These are phyloP conservation scores for Australoheros facetus DNA, from an alignment of 2,797 vertebrate genomes.

Conservation along the genomic window DNA sequence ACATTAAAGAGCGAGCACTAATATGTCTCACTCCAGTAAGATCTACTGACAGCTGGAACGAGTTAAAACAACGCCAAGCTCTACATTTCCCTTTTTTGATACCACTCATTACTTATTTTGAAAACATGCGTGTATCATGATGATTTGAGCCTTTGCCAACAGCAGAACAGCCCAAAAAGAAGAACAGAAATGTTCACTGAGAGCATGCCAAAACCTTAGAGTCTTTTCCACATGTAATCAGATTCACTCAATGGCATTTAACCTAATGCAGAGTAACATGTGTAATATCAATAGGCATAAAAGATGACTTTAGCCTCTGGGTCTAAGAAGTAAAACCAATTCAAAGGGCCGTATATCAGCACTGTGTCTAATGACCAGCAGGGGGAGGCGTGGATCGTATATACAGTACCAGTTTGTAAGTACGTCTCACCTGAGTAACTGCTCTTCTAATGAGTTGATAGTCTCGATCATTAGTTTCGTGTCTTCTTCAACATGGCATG, in stretches of 20 bases:
- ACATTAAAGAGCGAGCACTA: neutral
- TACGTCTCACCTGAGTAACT: neutral
- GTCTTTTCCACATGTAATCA: neutral
- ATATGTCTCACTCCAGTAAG: neutral
- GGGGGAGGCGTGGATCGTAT: neutral
- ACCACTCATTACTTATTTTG: neutral
- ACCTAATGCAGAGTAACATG: neutral
- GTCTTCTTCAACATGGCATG: neutral
- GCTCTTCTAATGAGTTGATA: neutral
- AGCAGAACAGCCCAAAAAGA: neutral
- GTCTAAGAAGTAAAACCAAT: neutral
- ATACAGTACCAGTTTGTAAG: neutral
- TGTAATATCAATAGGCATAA: neutral
- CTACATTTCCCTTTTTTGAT: neutral
- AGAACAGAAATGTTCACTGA: neutral
- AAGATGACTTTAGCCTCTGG: neutral
- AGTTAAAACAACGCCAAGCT: constrained; percentile 1
- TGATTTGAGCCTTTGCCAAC: neutral
- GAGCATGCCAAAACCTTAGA: neutral
- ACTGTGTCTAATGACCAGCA: neutral
- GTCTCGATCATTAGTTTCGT: neutral
- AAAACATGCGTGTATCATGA: neutral
- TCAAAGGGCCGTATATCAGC: neutral
- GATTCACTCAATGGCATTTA: neutral
- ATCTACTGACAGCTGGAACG: neutral